A percentile compares a stretch with the other conserved stretches of the same genome.
Conservation (phyloP, 2,797 vertebrate species). For the Sparus aurata region DNA sequence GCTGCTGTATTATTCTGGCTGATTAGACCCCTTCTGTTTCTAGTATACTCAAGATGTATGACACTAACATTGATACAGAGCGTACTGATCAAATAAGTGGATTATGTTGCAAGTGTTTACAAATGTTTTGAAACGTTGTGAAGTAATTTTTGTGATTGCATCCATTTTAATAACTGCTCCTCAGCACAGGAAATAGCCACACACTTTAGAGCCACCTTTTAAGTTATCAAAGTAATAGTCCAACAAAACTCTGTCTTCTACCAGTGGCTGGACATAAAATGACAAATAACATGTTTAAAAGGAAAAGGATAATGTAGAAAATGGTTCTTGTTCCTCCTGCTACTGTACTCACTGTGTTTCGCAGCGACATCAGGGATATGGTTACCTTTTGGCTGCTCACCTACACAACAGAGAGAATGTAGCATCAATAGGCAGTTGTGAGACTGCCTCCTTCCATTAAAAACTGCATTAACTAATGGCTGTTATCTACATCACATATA, state of each 20-base stretch:
- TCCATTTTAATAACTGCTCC: background rate
- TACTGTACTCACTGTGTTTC: constrained; percentile 54
- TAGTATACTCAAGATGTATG: background rate
- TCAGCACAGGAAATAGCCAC: background rate
- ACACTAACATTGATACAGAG: background rate
- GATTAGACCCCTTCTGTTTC: background rate
- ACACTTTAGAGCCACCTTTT: background rate
- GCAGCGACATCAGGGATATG: constrained; percentile 49
- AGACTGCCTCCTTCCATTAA: background rate
- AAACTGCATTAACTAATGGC: background rate
- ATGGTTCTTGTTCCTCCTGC: background rate
- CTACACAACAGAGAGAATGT: constrained; percentile 53
- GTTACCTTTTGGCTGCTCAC: constrained; percentile 66
- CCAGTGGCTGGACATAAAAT: background rate
- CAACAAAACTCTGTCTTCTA: background rate
- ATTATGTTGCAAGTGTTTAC: background rate
- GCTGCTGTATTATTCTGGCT: background rate
- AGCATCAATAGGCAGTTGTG: background rate
- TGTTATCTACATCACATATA: background rate
- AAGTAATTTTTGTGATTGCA: background rate
- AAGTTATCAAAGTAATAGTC: background rate
- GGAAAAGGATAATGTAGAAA: background rate
- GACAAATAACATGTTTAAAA: background rate
- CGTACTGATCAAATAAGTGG: background rate
- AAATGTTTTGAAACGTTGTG: background rate